These are phyloP conservation scores for Heliconius aoede DNA, from an alignment of 2,888 invertebrate genomes.

Conservation along the genomic window DNA sequence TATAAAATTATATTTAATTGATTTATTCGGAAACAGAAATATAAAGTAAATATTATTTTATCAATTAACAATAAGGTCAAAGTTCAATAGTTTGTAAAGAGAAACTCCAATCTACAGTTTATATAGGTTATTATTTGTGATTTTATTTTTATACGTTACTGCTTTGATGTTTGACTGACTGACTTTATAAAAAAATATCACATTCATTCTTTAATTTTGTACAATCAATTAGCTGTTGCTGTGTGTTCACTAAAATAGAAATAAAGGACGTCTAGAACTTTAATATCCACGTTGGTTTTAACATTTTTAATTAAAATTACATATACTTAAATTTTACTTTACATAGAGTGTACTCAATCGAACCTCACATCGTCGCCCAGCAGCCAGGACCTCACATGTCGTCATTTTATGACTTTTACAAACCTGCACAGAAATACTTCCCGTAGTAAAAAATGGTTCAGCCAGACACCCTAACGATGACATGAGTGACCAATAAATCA, in stretches of 20 bases:
- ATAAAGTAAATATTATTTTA: neutral
- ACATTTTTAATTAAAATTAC: neutral
- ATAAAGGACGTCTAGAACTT: no score
- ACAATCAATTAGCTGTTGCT: constrained; percentile 8
- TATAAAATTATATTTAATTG: neutral
- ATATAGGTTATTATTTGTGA: no score
- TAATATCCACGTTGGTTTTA: no score
- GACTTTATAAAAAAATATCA: neutral
- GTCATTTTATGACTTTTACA: constrained; percentile 40
- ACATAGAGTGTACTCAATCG: neutral
- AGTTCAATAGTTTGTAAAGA: neutral
- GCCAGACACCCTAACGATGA: constrained; percentile 56
- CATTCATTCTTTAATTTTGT: constrained; percentile 3
- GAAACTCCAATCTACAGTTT: neutral
- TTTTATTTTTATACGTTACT: no score
- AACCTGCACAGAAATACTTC: constrained; percentile 49
- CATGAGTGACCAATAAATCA: constrained; percentile 65
- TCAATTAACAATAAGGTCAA: neutral
- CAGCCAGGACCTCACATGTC: constrained; percentile 54
- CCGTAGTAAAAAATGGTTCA: constrained; percentile 55
- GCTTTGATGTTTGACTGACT: neutral
- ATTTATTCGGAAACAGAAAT: neutral
- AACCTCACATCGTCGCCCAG: neutral
- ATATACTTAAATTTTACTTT: neutral
- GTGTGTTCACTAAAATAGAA: neutral